phyloP scores from a whole-genome alignment of 2,797 vertebrate species.

The Mormyrus proboscirostris region DNA sequence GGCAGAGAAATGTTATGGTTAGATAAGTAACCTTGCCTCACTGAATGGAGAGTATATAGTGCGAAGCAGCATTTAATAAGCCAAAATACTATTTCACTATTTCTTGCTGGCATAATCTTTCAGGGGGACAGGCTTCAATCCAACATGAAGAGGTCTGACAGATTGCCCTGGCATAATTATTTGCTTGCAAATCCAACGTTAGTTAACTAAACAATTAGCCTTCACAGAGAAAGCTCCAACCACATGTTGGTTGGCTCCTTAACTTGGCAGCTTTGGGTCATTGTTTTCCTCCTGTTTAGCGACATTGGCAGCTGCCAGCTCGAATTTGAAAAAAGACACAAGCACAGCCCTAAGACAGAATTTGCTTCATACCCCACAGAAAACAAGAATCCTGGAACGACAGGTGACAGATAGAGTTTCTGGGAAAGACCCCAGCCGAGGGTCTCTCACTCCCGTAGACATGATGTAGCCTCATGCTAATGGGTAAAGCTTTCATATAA shows the following conservation, averaged over 20 bases:
- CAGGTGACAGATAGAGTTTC: not conserved
- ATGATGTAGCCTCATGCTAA: not conserved
- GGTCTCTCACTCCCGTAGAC: not conserved
- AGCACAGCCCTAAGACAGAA: not conserved
- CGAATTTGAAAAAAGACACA: not conserved
- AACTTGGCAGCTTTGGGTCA: not conserved
- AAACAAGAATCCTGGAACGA: not conserved
- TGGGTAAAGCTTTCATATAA: not conserved
- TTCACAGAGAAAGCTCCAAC: not conserved
- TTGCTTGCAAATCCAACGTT: not conserved
- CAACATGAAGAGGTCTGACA: not conserved
- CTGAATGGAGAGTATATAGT: not conserved
- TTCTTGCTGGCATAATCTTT: not conserved
- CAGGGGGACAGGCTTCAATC: not conserved
- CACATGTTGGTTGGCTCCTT: not conserved
- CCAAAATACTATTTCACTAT: not conserved
- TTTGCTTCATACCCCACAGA: not conserved
- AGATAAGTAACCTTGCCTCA: slow-evolving; percentile 16
- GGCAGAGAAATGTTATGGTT: not conserved
- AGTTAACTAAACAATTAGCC: not conserved
- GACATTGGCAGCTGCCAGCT: not conserved
- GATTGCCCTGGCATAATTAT: not conserved
- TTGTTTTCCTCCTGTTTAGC: not conserved
- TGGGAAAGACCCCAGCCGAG: not conserved
- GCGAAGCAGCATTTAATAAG: not conserved